Percentiles rank a stretch among this genome's conserved stretches.
Evolutionary conservation across 2,888 invertebrate species (phyloP).

Genomic region (Ctenicera cuprea): DNA sequence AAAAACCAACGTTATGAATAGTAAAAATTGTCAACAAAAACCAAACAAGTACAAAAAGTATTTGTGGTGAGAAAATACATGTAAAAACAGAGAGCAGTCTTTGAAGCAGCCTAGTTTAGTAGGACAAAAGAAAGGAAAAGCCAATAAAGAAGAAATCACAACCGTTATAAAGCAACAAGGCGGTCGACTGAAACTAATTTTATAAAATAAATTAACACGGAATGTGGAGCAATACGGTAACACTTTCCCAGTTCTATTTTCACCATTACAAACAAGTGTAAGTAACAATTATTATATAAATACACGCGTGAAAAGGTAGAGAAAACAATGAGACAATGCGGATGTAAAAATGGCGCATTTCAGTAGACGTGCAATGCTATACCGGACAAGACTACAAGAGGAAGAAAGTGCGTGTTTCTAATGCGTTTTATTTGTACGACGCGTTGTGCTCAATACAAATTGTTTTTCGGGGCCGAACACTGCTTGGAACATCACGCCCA

Average conservation of each 20-base stretch:
- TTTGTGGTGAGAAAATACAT: conserved; percentile 20
- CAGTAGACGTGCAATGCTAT: background rate
- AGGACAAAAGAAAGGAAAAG: conserved; percentile 48
- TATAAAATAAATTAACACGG: conserved; percentile 33
- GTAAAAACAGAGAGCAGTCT: background rate
- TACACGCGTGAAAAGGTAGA: conserved; percentile 13
- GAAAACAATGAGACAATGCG: conserved; percentile 32
- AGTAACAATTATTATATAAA: conserved; percentile 28
- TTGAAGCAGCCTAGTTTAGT: conserved; percentile 37
- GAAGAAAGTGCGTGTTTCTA: conserved; percentile 36
- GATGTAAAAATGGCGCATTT: conserved; percentile 27
- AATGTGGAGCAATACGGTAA: conserved; percentile 17
- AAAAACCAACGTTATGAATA: conserved; percentile 17
- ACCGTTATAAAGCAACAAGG: conserved; percentile 42
- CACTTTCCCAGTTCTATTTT: conserved; percentile 40
- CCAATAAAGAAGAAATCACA: conserved; percentile 47
- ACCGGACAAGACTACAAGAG: conserved; percentile 9
- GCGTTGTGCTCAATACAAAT: conserved; percentile 10
- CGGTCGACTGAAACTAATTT: conserved; percentile 40
- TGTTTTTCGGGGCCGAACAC: background rate
- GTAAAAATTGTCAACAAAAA: conserved; percentile 21
- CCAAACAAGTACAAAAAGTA: conserved; percentile 15
- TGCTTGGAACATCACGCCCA: too few relatives aligned
- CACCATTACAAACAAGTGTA: conserved; percentile 28
- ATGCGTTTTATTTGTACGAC: conserved; percentile 19